phyloP scores from a whole-genome alignment of 2,113 vertebrate genomes.

The Taurulus bubalis region DNA sequence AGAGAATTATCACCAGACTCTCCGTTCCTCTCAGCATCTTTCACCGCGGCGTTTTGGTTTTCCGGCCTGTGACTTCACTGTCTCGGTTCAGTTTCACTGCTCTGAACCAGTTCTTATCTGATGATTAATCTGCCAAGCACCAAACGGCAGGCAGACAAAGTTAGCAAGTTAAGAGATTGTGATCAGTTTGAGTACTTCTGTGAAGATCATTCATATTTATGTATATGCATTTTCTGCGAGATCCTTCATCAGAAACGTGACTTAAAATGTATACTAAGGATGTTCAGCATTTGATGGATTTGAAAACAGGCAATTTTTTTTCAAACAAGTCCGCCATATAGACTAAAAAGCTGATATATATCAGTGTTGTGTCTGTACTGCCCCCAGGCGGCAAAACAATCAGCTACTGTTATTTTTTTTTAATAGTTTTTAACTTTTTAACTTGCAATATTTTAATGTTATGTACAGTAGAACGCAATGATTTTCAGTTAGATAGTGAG shows the following conservation, averaged over 20 bases:
- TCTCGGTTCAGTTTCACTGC: conserved; percentile 36
- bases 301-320: neutral
- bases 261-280: neutral
- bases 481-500: neutral
- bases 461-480: neutral
- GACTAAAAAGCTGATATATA: neutral
- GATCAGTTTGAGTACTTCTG: neutral
- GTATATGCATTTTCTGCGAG: no score
- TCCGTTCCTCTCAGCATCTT: neutral
- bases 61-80: conserved; percentile 5
- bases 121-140: neutral
- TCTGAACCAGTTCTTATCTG: neutral
- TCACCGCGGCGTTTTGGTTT: conserved; percentile 37
- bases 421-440: no score
- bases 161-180: neutral
- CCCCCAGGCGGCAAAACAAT: neutral
- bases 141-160: neutral
- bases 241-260: neutral
- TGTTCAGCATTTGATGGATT: neutral
- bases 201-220: neutral
- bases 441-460: neutral
- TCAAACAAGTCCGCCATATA: neutral
- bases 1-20: conserved; percentile 21
- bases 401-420: neutral
- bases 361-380: neutral